These are phyloP conservation scores for Drosophila nikananu DNA, from an alignment of 1,140 invertebrate genomes.

Conservation along the genomic window DNA sequence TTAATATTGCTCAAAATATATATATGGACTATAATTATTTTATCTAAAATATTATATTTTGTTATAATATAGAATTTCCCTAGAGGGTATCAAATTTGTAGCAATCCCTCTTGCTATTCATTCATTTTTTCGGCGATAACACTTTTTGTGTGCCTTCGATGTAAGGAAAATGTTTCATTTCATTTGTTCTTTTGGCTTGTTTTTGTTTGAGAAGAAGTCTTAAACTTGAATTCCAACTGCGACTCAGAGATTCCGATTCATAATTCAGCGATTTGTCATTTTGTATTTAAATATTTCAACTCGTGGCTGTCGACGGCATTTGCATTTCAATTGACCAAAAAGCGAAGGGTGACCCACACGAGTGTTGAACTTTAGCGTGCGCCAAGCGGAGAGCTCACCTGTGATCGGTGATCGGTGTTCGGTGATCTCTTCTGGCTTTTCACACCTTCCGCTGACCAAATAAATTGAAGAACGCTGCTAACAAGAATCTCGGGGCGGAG, in stretches of 20 bases:
- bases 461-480: constrained; percentile 50
- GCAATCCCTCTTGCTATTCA: too few relatives aligned
- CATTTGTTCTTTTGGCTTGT: constrained; percentile 2
- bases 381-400: constrained; percentile 42
- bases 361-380: constrained; percentile 75
- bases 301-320: constrained; percentile 59
- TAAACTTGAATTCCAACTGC: constrained; percentile 13
- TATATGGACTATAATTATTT: too few relatives aligned
- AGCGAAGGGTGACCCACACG: constrained; percentile 32
- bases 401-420: constrained; percentile 2
- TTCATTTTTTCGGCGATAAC: constrained; percentile 1
- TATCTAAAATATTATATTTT: not conserved
- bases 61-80: not conserved
- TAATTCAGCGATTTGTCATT: constrained; percentile 82
- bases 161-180: constrained; percentile 30
- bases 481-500: constrained; percentile 32
- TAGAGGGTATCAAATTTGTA: not conserved
- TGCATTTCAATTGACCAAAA: constrained; percentile 74
- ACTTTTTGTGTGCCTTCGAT: constrained; percentile 14
- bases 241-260: constrained; percentile 46
- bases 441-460: constrained; percentile 66
- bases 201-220: not conserved
- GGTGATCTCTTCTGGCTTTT: constrained; percentile 44
- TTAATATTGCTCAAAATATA: not conserved
- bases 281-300: constrained; percentile 78